These are phyloP conservation scores for Dolichoris vasculosae DNA, from an alignment of 1,140 invertebrate species.

Conservation along the genomic window DNA sequence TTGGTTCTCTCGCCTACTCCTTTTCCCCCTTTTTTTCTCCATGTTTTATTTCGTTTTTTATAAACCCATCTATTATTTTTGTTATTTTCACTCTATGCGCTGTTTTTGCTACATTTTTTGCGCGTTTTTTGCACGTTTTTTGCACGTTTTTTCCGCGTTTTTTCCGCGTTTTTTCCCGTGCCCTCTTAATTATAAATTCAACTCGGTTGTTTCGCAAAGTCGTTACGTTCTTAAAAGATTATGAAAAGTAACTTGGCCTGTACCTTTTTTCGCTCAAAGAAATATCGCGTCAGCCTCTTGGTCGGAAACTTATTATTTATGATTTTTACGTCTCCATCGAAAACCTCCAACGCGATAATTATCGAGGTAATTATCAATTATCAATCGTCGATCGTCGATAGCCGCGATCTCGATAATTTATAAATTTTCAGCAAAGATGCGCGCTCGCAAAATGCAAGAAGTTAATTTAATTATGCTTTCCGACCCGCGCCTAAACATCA, in stretches of 20 bases:
- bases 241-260: slow-evolving; percentile 37
- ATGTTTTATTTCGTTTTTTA: slow-evolving; percentile 7
- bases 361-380: too few relatives aligned
- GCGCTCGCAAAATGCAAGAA: neutral
- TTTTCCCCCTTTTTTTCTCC: neutral
- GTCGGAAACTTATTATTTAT: neutral
- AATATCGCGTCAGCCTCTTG: neutral
- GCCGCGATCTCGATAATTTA: neutral
- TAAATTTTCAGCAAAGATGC: too few relatives aligned
- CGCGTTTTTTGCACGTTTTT: neutral
- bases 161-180: slow-evolving; percentile 18
- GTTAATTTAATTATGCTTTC: neutral
- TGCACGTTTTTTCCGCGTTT: neutral
- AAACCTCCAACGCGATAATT: neutral
- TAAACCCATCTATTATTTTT: slow-evolving; percentile 27
- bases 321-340: neutral
- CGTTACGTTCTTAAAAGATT: slow-evolving; percentile 52
- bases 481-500: neutral
- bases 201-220: slow-evolving; percentile 44
- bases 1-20: slow-evolving; percentile 2
- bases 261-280: neutral
- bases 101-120: neutral
- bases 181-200: slow-evolving; percentile 55
- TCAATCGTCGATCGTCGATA: too few relatives aligned
- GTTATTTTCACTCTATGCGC: slow-evolving; percentile 23